Base-by-base conservation (phyloP, 2,113 vertebrate genomes). In the Hystrix brachyura region DNA sequence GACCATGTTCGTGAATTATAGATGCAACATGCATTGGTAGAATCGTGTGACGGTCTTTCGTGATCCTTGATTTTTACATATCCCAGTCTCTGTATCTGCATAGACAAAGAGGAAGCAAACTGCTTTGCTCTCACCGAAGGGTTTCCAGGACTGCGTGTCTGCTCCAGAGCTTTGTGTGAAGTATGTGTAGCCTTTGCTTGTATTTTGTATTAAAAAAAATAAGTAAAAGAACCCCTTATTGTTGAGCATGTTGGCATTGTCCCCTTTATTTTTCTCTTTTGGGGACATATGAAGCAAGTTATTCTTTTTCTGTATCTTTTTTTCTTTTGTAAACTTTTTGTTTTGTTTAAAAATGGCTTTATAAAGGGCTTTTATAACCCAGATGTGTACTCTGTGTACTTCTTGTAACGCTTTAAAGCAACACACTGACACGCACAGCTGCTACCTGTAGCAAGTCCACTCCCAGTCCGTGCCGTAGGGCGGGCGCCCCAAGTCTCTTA, bases 291-390 rank as follows among this genome's bases (percentile, higher is more conserved):
- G 98, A 98, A 99, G 98, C 98, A 98, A 98, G 98, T 98, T 98
- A 98, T 98, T 98, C 98, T 99, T 97, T 98, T 97, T 98, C 98
- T 99, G 98, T 99, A 99, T 98, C 98, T 98, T 98, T 98, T 99
- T 99, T 99, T 98, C 98, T 99, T 99, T 99, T 99, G 98, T 99
- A 99, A 99, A 98, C 98, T 98, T 98, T 98, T 99, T 98, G 98
- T 99, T 99, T 99, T 99, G 99, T 98, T 99, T 99, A 98, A 99
- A 99, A 99, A 99, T 98, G 98, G 98, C 99, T 99, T 99, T 99
- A 99, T 99, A 99, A 99, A 99, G 99, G 99, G 99, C 99, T 99
- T 99, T 99, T 99, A 98, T 99, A 99, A 99, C 99, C 99, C 99
- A 98, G 64, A 94, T 85, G 43, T 76, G 59, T 23, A 98, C 10